Conservation (phyloP, 2,888 invertebrate species). For the Tinea semifulvella region DNA sequence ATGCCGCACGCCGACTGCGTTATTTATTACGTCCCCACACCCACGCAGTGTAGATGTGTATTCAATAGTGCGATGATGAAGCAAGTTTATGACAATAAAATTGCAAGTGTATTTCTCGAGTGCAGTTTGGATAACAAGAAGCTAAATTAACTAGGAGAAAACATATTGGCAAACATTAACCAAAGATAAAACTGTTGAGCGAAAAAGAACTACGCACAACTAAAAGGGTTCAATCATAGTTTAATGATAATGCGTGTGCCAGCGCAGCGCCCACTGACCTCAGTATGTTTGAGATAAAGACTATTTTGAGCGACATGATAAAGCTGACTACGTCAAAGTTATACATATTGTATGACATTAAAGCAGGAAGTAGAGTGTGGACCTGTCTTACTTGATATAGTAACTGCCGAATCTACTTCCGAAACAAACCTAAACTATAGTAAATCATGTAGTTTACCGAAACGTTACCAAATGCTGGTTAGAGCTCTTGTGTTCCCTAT, state of each 20-base stretch:
- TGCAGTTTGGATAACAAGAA: too few relatives aligned
- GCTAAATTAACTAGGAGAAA: background rate
- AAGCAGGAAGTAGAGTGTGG: constrained; percentile 40
- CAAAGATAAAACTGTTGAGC: background rate
- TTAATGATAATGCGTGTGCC: constrained; percentile 41
- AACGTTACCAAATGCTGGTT: too few relatives aligned
- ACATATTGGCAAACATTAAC: background rate
- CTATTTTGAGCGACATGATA: constrained; percentile 59
- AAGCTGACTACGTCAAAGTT: constrained; percentile 49
- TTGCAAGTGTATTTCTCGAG: constrained; percentile 28
- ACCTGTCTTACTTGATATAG: constrained; percentile 29
- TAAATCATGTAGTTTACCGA: too few relatives aligned
- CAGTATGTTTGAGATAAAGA: constrained; percentile 57
- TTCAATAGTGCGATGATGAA: constrained; percentile 38
- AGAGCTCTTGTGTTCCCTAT: too few relatives aligned
- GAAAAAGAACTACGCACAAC: constrained; percentile 5
- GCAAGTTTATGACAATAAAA: constrained; percentile 41
- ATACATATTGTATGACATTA: constrained; percentile 40
- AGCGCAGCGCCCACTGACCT: constrained; percentile 59
- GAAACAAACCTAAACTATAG: constrained; percentile 13
- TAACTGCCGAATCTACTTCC: constrained; percentile 23
- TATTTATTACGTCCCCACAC: constrained; percentile 43
- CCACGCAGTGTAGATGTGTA: constrained; percentile 27
- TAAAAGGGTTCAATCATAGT: constrained; percentile 37
- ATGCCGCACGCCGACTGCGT: constrained; percentile 29